Evolutionary conservation across 2,888 invertebrate genomes (phyloP).

Genomic region (Clistopyga incitator): DNA sequence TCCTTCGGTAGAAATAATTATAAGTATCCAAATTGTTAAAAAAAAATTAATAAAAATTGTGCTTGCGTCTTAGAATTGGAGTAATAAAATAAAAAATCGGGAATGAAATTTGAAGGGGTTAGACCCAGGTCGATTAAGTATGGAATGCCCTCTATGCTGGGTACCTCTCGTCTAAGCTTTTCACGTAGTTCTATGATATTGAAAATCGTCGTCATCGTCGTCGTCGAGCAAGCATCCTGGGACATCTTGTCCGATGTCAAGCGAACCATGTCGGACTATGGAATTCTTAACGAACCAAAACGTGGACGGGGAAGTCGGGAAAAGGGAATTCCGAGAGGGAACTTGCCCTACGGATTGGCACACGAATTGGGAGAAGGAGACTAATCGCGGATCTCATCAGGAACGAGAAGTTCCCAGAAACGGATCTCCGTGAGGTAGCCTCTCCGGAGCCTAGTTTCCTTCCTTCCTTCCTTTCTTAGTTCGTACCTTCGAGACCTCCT

Average conservation of each 20-base stretch:
- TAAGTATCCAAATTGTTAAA: no score
- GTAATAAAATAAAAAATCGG: no score
- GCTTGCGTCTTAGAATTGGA: no score
- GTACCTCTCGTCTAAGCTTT: slow-evolving; percentile 29
- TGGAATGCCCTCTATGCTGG: not conserved
- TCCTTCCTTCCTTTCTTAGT: slow-evolving; percentile 43
- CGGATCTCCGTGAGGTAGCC: slow-evolving; percentile 49
- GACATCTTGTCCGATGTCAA: slow-evolving; percentile 36
- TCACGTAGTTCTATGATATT: slow-evolving; percentile 41
- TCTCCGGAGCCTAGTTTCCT: slow-evolving; percentile 43
- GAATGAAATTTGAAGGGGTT: no score
- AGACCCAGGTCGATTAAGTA: no score
- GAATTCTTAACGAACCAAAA: slow-evolving; percentile 59
- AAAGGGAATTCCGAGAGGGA: slow-evolving; percentile 41
- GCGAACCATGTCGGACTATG: slow-evolving; percentile 15
- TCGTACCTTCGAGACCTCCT: slow-evolving; percentile 44
- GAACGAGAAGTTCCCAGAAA: slow-evolving; percentile 66
- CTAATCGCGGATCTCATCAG: slow-evolving; percentile 70
- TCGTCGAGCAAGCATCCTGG: slow-evolving; percentile 26
- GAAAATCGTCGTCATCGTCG: slow-evolving; percentile 47
- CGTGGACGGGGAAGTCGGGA: slow-evolving; percentile 40
- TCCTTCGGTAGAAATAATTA: no score
- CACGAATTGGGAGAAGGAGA: slow-evolving; percentile 49
- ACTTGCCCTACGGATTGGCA: slow-evolving; percentile 34
- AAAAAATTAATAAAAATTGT: no score